These are phyloP conservation scores for Crocuta crocuta DNA, from an alignment of 2,113 vertebrate species.

Conservation along the genomic window DNA sequence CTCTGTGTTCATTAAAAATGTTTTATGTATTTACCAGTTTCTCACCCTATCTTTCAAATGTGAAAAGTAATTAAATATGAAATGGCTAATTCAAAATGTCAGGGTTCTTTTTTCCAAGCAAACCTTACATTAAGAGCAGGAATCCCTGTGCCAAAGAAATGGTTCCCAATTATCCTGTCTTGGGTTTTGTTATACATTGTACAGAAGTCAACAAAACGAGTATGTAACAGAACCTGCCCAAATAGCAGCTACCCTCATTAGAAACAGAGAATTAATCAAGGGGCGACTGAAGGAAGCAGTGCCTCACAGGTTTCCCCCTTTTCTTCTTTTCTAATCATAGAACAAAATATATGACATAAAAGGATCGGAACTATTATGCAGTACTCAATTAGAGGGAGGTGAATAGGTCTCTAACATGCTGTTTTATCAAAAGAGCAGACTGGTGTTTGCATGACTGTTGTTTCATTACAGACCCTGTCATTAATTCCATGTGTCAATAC, in stretches of 20 bases:
- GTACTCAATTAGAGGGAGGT: conserved; percentile 90
- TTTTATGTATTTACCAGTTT: conserved; percentile 81
- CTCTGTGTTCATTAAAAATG: conserved; percentile 84
- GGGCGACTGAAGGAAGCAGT: conserved; percentile 91
- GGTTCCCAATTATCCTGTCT: conserved; percentile 92
- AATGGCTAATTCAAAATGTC: conserved; percentile 89
- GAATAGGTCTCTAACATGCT: conserved; percentile 87
- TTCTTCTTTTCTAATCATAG: conserved; percentile 87
- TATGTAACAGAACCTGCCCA: conserved; percentile 87
- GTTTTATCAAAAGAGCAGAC: conserved; percentile 87
- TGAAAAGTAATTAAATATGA: conserved; percentile 84
- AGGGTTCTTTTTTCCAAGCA: conserved; percentile 92
- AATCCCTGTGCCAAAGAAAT: conserved; percentile 90
- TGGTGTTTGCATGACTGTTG: conserved; percentile 87
- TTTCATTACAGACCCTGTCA: conserved; percentile 87
- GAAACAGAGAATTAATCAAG: conserved; percentile 92
- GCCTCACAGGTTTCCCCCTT: conserved; percentile 76
- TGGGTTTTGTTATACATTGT: conserved; percentile 90
- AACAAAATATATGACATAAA: conserved; percentile 90
- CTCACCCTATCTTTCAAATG: conserved; percentile 80
- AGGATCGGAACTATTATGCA: conserved; percentile 89
- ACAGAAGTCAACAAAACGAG: conserved; percentile 88
- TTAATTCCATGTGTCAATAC: conserved; percentile 88
- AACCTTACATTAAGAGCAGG: conserved; percentile 93
- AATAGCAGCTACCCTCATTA: conserved; percentile 91